Base-by-base conservation (phyloP, 2,888 invertebrate species). In the Ypsolopha sequella region DNA sequence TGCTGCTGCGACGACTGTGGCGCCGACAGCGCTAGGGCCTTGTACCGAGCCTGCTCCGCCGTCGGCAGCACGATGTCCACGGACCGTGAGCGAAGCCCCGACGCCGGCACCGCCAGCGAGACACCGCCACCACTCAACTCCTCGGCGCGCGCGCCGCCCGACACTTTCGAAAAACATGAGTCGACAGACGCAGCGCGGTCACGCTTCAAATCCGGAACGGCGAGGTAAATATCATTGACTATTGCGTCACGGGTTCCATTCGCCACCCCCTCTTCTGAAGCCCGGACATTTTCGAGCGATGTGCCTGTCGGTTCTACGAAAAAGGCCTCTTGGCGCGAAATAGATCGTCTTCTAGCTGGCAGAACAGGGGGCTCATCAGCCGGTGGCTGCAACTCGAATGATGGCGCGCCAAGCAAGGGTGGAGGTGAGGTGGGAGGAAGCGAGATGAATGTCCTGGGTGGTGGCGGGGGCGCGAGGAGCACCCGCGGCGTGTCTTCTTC, bases 51-150 rank as follows among this genome's bases (percentile, higher is more conserved):
- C 76, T 95, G 94, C 64, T 93, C 93, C 55, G 93, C 92, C 8
- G 95, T 95, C 35, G 95, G 95, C 59, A 96, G 80, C 48, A 95
- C 95, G 65, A 95, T 95, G 77, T 95, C 95, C 55, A 95, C 95
- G 47, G 95, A 95, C 55, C 94, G 89, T 38, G 95, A 95, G 48
- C 95, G 88, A 36, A 92, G 89, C 56, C 91, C 91, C 54, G 90
- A 89, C 50, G 91, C 91, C 6, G 94, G 94, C 53, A 94, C 94
- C 53, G 91, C 89, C 56, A 93, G 80, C 48, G 89, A 89, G 54
- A 87, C 87, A 51, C 85, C 87, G 34, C 87, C 88, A 51, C 90
- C 90, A 62, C 91, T 90, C 58, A 93, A 68, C 66, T 93, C 92
- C 64, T 91, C 92, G 14, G 92, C 91, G 72, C 92, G 90, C 52